A percentile compares a stretch with the other conserved stretches of the same genome.
Evolutionary conservation across 2,113 vertebrate species (phyloP).

Genomic region (Athene noctua): DNA sequence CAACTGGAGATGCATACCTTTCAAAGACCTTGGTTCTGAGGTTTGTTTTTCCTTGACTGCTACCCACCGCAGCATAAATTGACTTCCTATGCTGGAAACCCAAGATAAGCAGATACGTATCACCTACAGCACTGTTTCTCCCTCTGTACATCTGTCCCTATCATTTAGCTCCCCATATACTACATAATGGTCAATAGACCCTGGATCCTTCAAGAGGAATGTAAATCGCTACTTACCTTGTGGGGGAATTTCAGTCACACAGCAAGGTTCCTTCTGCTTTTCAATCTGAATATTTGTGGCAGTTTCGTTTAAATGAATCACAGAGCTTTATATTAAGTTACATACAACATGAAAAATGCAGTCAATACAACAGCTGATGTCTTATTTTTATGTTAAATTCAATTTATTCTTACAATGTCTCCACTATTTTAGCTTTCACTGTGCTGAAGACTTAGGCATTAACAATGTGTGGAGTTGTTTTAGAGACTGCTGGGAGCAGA

Average conservation of each 20-base stretch:
- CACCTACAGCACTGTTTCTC: not conserved
- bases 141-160: not conserved
- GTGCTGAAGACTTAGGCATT: not conserved
- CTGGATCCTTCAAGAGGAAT: not conserved
- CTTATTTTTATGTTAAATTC: not conserved
- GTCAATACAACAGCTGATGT: not conserved
- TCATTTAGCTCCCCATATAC: not conserved
- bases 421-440: not conserved
- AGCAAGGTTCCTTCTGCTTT: not conserved
- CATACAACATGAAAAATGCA: not conserved
- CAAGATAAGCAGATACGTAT: not conserved
- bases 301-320: not conserved
- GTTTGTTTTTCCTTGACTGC: not conserved
- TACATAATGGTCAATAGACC: not conserved
- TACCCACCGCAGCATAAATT: not conserved
- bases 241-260: not conserved
- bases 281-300: not conserved
- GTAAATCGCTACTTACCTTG: not conserved
- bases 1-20: not conserved
- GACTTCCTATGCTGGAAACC: not conserved
- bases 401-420: not conserved
- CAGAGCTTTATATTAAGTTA: constrained; percentile 1
- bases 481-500: not conserved
- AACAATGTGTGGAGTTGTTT: not conserved
- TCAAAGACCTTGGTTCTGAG: not conserved